Base-by-base conservation (phyloP, 1,140 invertebrate genomes). In the Euwallacea fornicatus region DNA sequence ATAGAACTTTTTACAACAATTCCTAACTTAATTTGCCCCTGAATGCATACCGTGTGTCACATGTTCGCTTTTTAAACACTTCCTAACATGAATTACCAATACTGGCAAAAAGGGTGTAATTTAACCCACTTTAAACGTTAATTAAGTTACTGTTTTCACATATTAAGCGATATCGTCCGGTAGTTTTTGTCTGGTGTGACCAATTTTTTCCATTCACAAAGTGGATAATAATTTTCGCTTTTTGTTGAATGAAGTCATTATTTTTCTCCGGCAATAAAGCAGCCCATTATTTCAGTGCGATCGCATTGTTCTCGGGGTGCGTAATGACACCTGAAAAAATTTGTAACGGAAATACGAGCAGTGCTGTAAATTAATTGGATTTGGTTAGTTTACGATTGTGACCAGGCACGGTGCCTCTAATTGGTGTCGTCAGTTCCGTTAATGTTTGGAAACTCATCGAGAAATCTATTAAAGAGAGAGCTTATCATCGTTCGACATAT, bases 171-270 rank as follows among this genome's bases (percentile, higher is more conserved):
- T 33, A 13, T 15, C 55, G 16, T 58, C 55, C 55, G 55, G 55
- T 58, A 58, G 9, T 58, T 58, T 58, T 21, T 15, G 16, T n/a
- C 21, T 33, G n/a, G 55, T 58, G 55, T 58, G 55, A 58, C 55
- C 55, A 58, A 58, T 58, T 58, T 58, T 58, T 58, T 58, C 21
- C 9, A 58, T 58, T 15, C 9, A 58, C n/a, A 58, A 58, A 58
- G 21, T 10, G n/a, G 55, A 10, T 33, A 58, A n/a, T 58, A 50
- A 50, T 58, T 21, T 58, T 58, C 55, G n/a, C 13, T 33, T 58
- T 58, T 58, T 58, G 55, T 58, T 58, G 55, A 58, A 58, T 58
- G 55, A 58, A 58, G 55, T 58, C 55, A 58, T 58, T 58, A 58
- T 58, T 58, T 58, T 58, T 58, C 21, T 33, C n/a, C 21, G 55